phyloP scores from a whole-genome alignment of 1,140 invertebrate genomes.

The Trachymyrmex cornetzi region DNA sequence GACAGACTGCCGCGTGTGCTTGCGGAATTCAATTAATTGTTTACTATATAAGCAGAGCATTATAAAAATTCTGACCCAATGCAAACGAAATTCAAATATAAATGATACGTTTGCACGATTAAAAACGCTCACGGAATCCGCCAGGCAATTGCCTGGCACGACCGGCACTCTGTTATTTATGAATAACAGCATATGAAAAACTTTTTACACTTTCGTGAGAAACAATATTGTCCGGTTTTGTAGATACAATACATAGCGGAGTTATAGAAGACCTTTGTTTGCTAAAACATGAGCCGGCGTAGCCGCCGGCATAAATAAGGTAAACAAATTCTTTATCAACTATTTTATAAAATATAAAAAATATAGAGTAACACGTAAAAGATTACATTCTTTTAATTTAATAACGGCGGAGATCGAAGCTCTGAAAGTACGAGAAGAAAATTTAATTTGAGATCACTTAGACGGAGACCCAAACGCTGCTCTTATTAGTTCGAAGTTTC shows the following conservation, averaged over 20 bases:
- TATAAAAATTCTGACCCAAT: conserved; percentile 16
- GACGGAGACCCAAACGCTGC: neutral
- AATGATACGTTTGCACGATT: too few species aligned
- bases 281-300: neutral
- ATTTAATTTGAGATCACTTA: conserved; percentile 44
- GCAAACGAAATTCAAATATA: conserved; percentile 14
- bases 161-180: conserved; percentile 3
- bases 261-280: conserved; percentile 31
- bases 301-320: neutral
- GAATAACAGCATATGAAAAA: neutral
- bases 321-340: conserved; percentile 27
- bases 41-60: neutral
- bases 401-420: neutral
- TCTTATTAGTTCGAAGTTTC: conserved; percentile 31
- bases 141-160: too few species aligned
- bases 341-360: neutral
- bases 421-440: neutral
- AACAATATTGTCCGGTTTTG: conserved; percentile 4
- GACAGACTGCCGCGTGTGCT: conserved; percentile 14
- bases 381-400: conserved; percentile 13
- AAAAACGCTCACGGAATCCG: conserved; percentile 13
- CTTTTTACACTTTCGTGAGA: conserved; percentile 8
- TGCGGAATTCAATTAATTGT: conserved; percentile 32
- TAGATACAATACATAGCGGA: neutral
- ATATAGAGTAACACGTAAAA: neutral